Conservation (phyloP, 2,797 vertebrate species). For the Capromys pilorides region DNA sequence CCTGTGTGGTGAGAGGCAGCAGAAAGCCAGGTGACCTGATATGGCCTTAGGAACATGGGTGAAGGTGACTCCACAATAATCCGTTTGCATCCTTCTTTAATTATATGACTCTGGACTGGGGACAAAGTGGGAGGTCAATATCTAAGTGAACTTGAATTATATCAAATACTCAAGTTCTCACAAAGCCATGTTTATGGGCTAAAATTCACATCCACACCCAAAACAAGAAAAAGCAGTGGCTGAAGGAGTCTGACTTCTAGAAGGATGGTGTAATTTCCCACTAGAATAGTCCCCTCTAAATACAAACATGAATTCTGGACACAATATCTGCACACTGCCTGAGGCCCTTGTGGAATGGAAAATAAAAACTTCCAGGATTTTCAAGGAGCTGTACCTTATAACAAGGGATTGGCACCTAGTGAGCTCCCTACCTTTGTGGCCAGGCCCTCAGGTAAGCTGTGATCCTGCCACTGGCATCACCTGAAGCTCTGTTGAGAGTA, state of each 20-base stretch:
- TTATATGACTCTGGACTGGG: neutral
- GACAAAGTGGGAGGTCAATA: too few relatives aligned
- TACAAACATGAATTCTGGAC: neutral
- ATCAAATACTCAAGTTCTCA: neutral
- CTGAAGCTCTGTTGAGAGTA: neutral
- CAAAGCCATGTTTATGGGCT: neutral
- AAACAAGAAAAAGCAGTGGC: neutral
- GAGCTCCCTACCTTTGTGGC: neutral
- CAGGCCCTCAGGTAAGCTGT: neutral
- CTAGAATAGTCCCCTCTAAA: neutral
- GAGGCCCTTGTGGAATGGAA: neutral
- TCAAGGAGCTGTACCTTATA: neutral
- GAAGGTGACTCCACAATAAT: neutral
- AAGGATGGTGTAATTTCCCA: neutral
- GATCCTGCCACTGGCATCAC: neutral
- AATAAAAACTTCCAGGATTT: neutral
- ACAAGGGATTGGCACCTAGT: neutral
- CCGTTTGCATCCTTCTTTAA: neutral
- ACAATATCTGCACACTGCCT: neutral
- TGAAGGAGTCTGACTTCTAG: neutral
- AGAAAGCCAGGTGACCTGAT: neutral
- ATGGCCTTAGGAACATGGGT: neutral
- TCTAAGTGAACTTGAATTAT: constrained; percentile 23
- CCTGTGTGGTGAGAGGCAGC: neutral
- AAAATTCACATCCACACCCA: neutral